Conservation (phyloP, 2,113 vertebrate species). For the Oxygymnocypris stewartii region DNA sequence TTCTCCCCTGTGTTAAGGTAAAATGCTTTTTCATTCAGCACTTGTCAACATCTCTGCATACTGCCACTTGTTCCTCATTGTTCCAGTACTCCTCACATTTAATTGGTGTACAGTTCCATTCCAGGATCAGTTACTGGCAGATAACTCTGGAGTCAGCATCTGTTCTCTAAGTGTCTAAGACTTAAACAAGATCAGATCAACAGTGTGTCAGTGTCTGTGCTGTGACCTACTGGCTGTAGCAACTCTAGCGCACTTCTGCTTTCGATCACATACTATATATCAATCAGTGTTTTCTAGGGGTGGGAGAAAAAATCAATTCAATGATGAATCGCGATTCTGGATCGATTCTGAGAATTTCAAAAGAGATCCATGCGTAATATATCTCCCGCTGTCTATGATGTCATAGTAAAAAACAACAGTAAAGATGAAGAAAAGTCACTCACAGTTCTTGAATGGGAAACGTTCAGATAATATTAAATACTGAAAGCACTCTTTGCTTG, state of each 20-base stretch:
- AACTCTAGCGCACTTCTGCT: not conserved
- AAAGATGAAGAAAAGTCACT: no score
- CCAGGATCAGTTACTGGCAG: conserved; percentile 3
- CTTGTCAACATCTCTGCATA: not conserved
- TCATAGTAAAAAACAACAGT: no score
- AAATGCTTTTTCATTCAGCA: conserved; percentile 32
- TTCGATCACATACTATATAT: not conserved
- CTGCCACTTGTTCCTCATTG: not conserved
- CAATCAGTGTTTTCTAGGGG: no score
- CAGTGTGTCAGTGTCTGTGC: conserved; percentile 9
- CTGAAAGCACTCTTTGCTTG: no score
- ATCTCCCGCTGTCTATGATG: no score
- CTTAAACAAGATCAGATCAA: conserved; percentile 45
- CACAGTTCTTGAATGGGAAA: no score
- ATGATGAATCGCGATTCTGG: no score
- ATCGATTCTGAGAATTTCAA: no score
- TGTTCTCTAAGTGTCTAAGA: conserved; percentile 30
- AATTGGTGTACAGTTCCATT: not conserved
- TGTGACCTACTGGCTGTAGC: conserved; percentile 21
- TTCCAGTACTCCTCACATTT: not conserved
- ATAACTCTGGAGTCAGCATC: conserved; percentile 41
- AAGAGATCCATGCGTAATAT: no score
- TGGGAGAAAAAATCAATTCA: no score
- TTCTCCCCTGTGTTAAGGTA: conserved; percentile 91
- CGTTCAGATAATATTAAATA: no score